Percentiles rank a stretch among this genome's conserved stretches.
These are phyloP conservation scores for Natrix natrix DNA, from an alignment of 2,797 vertebrate species.

Conservation along the genomic window DNA sequence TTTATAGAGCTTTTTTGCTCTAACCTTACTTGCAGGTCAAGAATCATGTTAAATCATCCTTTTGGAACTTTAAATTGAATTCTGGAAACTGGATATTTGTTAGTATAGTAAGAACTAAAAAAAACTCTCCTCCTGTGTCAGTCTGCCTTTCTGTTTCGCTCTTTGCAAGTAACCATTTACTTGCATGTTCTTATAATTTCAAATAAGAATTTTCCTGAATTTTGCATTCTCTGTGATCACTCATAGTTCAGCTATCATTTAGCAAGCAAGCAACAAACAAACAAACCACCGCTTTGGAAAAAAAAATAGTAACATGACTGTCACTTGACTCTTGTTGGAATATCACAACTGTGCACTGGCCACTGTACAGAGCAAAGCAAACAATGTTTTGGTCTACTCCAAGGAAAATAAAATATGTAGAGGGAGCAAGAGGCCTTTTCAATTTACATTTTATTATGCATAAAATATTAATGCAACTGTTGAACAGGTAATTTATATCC, in stretches of 20 bases:
- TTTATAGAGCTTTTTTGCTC: neutral
- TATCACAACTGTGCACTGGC: neutral
- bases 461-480: slow-evolving; percentile 18
- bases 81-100: neutral
- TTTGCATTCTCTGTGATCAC: neutral
- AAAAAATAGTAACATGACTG: neutral
- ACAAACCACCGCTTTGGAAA: neutral
- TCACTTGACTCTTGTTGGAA: neutral
- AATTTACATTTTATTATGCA: neutral
- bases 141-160: neutral
- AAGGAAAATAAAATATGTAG: neutral
- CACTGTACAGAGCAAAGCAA: neutral
- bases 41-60: neutral
- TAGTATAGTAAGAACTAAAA: neutral
- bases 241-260: neutral
- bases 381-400: neutral
- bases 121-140: neutral
- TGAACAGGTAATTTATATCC: slow-evolving; percentile 22
- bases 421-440: neutral
- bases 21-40: neutral
- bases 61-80: neutral
- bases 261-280: neutral
- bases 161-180: neutral
- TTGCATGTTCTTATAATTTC: neutral
- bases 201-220: neutral